Conservation (phyloP, 2,113 vertebrate genomes). For the Pomatorhinus ruficollis region DNA sequence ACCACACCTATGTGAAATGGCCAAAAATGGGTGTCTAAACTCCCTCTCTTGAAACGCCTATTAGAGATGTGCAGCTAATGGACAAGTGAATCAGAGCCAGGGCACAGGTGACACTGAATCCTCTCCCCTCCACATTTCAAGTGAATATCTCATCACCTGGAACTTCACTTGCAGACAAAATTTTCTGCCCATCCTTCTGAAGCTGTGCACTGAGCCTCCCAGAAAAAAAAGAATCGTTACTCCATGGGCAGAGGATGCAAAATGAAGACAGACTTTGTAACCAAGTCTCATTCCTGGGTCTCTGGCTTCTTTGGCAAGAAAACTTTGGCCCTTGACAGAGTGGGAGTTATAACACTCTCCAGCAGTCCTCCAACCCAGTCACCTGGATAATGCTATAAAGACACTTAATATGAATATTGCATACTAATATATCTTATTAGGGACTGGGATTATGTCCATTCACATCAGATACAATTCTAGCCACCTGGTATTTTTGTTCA, state of each 20-base stretch:
- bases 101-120: not conserved
- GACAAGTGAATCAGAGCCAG: not conserved
- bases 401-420: not conserved
- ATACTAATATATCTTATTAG: not conserved
- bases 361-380: not conserved
- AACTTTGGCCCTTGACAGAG: not conserved
- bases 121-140: not conserved
- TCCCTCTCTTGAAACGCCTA: not conserved
- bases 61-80: not conserved
- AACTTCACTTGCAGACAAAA: not conserved
- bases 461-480: not conserved
- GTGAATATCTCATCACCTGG: not conserved
- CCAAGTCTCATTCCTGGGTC: not conserved
- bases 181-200: not conserved
- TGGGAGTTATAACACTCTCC: not conserved
- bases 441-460: not conserved
- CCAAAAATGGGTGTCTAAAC: not conserved
- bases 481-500: not conserved
- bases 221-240: not conserved
- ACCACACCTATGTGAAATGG: not conserved
- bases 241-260: not conserved
- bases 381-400: not conserved
- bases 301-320: not conserved
- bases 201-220: rapidly evolving
- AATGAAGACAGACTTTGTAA: not conserved